Base-by-base conservation (phyloP, 1,140 invertebrate species). In the Drosophila gunungcola region DNA sequence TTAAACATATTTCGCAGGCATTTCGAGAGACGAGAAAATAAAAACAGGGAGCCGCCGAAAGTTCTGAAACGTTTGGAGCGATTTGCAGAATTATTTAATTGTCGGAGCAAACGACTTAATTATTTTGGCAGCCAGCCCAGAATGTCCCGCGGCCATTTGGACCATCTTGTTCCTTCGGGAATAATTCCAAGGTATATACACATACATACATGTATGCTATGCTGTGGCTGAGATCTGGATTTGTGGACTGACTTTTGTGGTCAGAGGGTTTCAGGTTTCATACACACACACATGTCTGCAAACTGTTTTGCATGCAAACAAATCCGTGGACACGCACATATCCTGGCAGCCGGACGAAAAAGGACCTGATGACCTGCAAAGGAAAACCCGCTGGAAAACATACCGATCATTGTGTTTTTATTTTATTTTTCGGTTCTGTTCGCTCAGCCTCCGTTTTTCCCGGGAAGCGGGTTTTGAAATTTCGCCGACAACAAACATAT, bases 21-120 rank as follows among this genome's bases (percentile, higher is more conserved):
- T 65, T 42, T 75, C 41, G 29, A 25, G 9, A 3, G 21, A 16
- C 29, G 25, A 10, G 10, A 16, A 36, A 39, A 29, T 2, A 16
- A 11, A 12, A 6, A 39, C 56, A 39, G 48, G 25, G 53, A 72
- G 49, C 46, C 49, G 10, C 16, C 46, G 38, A 73, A 54, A 53
- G 36, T 38, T 64, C 61, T 10, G 27, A 13, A 29, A 29, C 29
- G 38, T 64, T 75, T 52, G 25, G 34, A 55, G 39, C 58, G 42
- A 75, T 63, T 76, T 58, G 49, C 46, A 69, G 80, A 86, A 91
- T 84, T 91, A 91, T 91, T 91, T 91, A 91, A 91, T 91, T 91
- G 89, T 91, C 88, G 74, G 52, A 36, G 54, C 41, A 83, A 91
- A 89, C 89, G 89, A 90, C 89, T 91, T 91, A 91, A 91, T 91